A percentile compares a stretch with the other conserved stretches of the same genome.
These are phyloP conservation scores for Eristalinus sepulchralis DNA, from an alignment of 2,888 invertebrate genomes.

Conservation along the genomic window DNA sequence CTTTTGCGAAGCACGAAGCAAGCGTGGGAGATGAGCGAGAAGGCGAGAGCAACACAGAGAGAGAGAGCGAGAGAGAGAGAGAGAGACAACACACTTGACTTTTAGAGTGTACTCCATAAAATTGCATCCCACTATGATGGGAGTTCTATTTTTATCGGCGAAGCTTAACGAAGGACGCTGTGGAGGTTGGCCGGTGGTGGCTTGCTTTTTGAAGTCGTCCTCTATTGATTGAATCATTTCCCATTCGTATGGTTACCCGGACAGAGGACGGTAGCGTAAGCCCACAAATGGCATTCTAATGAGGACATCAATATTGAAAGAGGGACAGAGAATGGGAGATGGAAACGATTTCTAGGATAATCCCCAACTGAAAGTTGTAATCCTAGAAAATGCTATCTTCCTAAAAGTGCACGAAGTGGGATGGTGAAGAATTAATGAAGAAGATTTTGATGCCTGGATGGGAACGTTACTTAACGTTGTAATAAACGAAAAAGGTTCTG, in stretches of 20 bases:
- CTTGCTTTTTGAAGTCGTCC: neutral
- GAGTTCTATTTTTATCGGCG: neutral
- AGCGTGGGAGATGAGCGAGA: neutral
- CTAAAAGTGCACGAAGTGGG: neutral
- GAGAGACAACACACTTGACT: neutral
- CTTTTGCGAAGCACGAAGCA: neutral
- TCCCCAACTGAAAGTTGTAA: neutral
- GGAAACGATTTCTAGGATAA: neutral
- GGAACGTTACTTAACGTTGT: neutral
- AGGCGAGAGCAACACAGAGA: too few relatives aligned
- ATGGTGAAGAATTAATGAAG: neutral
- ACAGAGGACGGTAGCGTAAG: neutral
- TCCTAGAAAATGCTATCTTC: neutral
- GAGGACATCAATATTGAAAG: neutral
- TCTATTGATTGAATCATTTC: neutral
- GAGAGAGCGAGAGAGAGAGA: neutral
- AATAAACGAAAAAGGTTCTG: too few relatives aligned
- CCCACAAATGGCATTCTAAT: neutral
- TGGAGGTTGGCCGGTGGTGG: neutral
- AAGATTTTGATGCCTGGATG: neutral
- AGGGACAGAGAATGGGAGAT: neutral
- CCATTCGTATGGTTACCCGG: neutral
- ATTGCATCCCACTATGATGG: slow-evolving; percentile 3
- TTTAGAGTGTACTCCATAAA: slow-evolving; percentile 4
- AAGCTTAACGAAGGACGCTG: neutral